Evolutionary conservation across 1,140 invertebrate species (phyloP).

Genomic region (Pristionchus pacificus): DNA sequence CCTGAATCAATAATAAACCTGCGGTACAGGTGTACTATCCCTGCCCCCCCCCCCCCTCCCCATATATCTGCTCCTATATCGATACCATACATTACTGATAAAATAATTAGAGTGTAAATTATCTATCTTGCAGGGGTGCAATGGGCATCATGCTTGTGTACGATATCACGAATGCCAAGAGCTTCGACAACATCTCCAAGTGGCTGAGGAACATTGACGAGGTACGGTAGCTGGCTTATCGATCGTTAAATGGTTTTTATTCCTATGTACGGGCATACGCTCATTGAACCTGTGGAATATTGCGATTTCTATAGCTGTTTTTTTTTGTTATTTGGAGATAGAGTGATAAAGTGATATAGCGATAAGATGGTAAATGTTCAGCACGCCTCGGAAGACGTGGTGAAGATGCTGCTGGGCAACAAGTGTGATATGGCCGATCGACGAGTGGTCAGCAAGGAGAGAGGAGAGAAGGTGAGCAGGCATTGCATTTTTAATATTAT

Average conservation of each 20-base stretch:
- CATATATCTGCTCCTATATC: conserved; percentile 61
- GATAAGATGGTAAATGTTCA: too few species aligned
- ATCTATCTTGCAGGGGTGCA: conserved; percentile 66
- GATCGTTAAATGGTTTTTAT: too few species aligned
- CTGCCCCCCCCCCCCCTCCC: too few species aligned
- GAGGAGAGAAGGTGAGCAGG: conserved; percentile 81
- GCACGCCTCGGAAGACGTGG: conserved; percentile 99
- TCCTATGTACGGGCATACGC: too few species aligned
- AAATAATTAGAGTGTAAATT: not conserved
- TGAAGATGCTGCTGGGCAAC: conserved; percentile 98
- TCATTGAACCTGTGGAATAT: too few species aligned
- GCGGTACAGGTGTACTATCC: too few species aligned
- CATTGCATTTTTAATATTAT: too few species aligned
- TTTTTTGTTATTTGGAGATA: too few species aligned
- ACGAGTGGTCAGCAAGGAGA: conserved; percentile 81
- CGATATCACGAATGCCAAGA: conserved; percentile 95
- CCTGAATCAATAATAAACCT: too few species aligned
- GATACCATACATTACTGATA: not conserved
- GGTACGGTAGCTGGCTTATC: conserved; percentile 59
- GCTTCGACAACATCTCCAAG: conserved; percentile 96
- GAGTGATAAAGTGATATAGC: too few species aligned
- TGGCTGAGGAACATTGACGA: conserved; percentile 97
- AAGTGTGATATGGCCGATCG: conserved; percentile 99
- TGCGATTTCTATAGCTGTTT: too few species aligned
- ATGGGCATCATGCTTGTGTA: conserved; percentile 99